Percentiles rank a stretch among this genome's conserved stretches.
These are phyloP conservation scores for Ascidia mentula DNA, from an alignment of 23 tunicate genomes.

Conservation along the genomic window DNA sequence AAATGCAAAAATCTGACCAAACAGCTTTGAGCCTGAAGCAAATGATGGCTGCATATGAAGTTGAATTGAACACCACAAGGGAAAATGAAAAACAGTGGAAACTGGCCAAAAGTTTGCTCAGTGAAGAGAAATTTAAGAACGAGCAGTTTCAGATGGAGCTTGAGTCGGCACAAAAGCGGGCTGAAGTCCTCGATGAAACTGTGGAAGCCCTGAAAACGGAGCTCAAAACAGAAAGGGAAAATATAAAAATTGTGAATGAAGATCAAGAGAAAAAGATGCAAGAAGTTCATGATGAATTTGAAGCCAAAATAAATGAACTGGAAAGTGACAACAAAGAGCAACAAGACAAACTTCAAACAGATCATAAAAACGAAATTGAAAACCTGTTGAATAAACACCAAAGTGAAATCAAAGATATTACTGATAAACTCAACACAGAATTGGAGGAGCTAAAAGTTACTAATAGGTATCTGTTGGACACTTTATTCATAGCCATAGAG, in stretches of 20 bases:
- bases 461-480: conserved; percentile 2
- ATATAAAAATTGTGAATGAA: conserved; percentile 4
- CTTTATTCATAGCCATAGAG: background rate
- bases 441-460: conserved; percentile 15
- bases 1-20: conserved; percentile 26
- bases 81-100: conserved; percentile 7
- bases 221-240: background rate
- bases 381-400: background rate
- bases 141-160: conserved; percentile 13
- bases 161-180: background rate
- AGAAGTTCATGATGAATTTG: conserved; percentile 1
- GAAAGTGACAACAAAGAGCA: conserved; percentile 13
- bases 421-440: conserved; percentile 14
- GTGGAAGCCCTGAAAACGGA: background rate
- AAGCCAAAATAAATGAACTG: background rate
- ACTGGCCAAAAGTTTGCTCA: background rate
- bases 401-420: conserved; percentile 8
- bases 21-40: conserved; percentile 14
- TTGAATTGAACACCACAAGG: conserved; percentile 28
- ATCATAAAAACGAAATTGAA: conserved; percentile 2
- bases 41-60: conserved; percentile 59
- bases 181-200: background rate
- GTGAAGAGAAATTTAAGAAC: conserved; percentile 14
- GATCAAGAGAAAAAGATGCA: background rate
- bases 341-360: conserved; percentile 26